Base-by-base conservation (phyloP, 2,888 invertebrate genomes). In the Leucophora obtusa region DNA sequence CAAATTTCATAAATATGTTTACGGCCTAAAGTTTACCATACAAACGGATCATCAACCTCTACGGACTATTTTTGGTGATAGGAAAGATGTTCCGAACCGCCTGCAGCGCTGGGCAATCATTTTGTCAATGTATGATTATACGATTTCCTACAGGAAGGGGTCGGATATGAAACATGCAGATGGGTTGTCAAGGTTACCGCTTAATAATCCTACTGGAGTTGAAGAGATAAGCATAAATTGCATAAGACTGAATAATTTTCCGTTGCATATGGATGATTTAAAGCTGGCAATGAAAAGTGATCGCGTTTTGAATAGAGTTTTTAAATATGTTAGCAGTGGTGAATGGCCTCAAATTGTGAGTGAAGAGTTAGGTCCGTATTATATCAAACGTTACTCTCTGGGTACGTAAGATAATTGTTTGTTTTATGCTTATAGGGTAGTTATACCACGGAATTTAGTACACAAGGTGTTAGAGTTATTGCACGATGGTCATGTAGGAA, bases 401-500 rank as follows among this genome's bases (percentile, higher is more conserved):
- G 43, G 51, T 51, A 79, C 69, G 1, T 79, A 82, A 54, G 10
- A 47, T 9, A 73, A 66, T 2, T 78, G 71, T 35, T 58, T 83
- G 18, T 80, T 66, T 71, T 76, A 82, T 63, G 59, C 38, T 10
- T 62, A 79, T 18, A 60, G 83, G 72, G 24, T 83, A 21, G 63
- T 85, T 9, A 65, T 85, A 9, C 84, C 84, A 11, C 17, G 35
- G 43, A 63, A 4, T 33, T 43, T 83, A 21, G 15, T 54, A 14
- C 18, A 53, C 17, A 66, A 47, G 14, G 59, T 85, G 10, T 59
- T 85, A 24, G 51, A 78, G 9, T 35, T 80, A 10, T 70, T 87
- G 8, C 86, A 86, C 80, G 69, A 38, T 9, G 74, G 83, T 15
- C 87, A 87, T 72, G 74, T 83, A 9, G 87, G 87, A 7, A 83